phyloP scores from a whole-genome alignment of 2,888 invertebrate species.

The Mythimna pallens region DNA sequence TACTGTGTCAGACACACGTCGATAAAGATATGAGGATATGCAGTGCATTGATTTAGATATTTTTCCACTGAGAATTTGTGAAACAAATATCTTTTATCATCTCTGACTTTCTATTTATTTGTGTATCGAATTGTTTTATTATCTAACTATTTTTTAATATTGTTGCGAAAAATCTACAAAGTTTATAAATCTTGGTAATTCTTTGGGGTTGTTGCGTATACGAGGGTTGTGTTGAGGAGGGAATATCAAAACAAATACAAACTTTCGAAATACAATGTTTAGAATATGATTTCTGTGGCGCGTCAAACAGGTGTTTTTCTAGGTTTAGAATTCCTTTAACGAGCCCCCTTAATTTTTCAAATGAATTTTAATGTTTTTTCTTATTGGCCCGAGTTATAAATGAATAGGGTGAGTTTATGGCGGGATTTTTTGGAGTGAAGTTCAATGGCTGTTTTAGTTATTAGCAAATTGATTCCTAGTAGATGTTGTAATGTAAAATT shows the following conservation, averaged over 20 bases:
- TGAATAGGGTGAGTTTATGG: too few species aligned
- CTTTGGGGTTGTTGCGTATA: background rate
- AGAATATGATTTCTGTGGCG: background rate
- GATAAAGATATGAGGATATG: conserved; percentile 16
- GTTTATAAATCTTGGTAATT: conserved; percentile 3
- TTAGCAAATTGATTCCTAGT: too few species aligned
- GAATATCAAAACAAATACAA: background rate
- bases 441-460: too few species aligned
- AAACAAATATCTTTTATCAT: background rate
- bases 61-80: background rate
- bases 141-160: too few species aligned
- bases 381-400: background rate
- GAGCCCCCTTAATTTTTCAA: background rate
- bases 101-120: background rate
- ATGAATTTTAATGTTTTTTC: background rate
- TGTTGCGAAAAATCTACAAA: background rate
- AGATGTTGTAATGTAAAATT: too few species aligned
- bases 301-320: background rate
- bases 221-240: background rate
- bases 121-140: background rate
- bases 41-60: conserved; percentile 25
- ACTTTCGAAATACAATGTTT: background rate
- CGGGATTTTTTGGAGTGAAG: too few species aligned
- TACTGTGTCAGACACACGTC: conserved; percentile 42
- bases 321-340: background rate